Conservation (phyloP, 2,888 invertebrate species). For the Clanis bilineata region DNA sequence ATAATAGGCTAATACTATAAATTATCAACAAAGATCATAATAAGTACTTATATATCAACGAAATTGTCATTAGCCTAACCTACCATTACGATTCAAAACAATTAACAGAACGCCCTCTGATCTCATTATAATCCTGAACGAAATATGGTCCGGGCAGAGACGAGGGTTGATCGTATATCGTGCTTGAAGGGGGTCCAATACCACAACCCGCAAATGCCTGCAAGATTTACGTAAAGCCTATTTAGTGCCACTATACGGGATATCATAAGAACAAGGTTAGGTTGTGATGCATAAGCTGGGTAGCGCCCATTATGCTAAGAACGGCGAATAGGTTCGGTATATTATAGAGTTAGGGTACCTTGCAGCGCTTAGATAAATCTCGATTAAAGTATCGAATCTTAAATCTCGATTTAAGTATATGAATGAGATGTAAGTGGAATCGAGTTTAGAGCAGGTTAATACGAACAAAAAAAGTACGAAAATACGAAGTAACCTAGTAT, state of each 20-base stretch:
- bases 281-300: neutral
- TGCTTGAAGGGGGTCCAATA: slow-evolving; percentile 30
- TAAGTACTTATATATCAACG: neutral
- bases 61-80: slow-evolving; percentile 7
- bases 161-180: slow-evolving; percentile 34
- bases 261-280: slow-evolving; percentile 11
- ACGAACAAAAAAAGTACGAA: too few species aligned
- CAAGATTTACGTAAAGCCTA: slow-evolving; percentile 15
- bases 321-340: too few species aligned
- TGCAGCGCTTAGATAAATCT: too few species aligned
- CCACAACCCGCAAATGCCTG: slow-evolving; percentile 24
- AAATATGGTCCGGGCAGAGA: slow-evolving; percentile 33
- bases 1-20: too few species aligned
- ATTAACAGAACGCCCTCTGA: slow-evolving; percentile 31
- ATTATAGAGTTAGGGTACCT: too few species aligned
- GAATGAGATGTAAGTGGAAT: too few species aligned
- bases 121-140: slow-evolving; percentile 37
- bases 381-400: too few species aligned
- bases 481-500: too few species aligned
- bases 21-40: too few species aligned
- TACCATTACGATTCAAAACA: slow-evolving; percentile 20
- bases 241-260: slow-evolving; percentile 6
- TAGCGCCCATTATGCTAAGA: neutral
- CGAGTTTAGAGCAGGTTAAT: too few species aligned
- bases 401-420: too few species aligned